These are phyloP conservation scores for Autographa pulchrina DNA, from an alignment of 2,888 invertebrate species.

Conservation along the genomic window DNA sequence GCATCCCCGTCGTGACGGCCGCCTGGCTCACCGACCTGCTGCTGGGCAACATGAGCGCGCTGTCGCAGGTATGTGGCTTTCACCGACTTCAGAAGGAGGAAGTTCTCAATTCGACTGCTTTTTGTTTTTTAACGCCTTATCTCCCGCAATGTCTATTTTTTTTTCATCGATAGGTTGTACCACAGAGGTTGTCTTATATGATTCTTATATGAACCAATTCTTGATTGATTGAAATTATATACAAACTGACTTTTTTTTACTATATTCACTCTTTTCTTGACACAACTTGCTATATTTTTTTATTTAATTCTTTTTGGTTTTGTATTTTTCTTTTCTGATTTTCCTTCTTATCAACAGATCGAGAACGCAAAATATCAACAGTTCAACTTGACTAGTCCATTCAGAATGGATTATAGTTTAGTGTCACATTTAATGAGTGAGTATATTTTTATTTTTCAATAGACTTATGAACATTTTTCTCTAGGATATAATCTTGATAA, in stretches of 20 bases:
- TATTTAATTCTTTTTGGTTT: neutral
- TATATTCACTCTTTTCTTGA: no score
- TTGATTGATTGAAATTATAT: no score
- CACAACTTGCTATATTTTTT: neutral
- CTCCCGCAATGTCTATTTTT: no score
- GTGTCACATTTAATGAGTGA: constrained; percentile 97
- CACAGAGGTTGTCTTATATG: no score
- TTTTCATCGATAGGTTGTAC: no score
- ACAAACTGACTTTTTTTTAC: no score
- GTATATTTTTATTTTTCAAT: constrained; percentile 64
- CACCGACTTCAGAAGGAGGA: no score
- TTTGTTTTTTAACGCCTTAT: no score
- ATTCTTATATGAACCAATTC: no score
- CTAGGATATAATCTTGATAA: no score
- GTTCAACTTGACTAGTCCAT: constrained; percentile 94
- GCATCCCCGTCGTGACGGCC: constrained; percentile 96
- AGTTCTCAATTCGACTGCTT: no score
- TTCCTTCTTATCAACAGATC: constrained; percentile 74
- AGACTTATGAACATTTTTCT: no score
- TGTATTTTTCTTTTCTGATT: neutral
- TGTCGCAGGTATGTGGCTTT: constrained; percentile 90
- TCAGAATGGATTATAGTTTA: constrained; percentile 95
- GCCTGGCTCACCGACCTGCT: constrained; percentile 98
- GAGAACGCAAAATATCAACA: constrained; percentile 97
- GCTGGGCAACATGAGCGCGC: constrained; percentile 95